Evolutionary conservation across 2,113 vertebrate genomes (phyloP).

Genomic region (Trematocara nigrifrons): DNA sequence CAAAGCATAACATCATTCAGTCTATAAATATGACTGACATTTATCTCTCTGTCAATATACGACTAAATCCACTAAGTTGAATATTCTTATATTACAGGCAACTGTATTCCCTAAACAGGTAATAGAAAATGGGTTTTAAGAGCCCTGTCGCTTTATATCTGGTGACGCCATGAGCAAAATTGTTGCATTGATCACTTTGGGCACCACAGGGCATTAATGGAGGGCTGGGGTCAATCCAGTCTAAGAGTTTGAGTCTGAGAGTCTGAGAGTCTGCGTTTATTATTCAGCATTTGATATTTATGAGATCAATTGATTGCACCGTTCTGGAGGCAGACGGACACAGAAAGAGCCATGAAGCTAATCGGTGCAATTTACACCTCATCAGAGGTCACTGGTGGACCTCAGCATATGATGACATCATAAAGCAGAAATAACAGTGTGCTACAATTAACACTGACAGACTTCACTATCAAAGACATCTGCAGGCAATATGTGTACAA

Average conservation of each 20-base stretch:
- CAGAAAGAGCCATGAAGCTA: neutral
- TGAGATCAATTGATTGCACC: neutral
- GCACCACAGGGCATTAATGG: neutral
- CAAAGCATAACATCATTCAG: neutral
- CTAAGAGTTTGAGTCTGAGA: neutral
- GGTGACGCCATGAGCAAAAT: slow-evolving; percentile 34
- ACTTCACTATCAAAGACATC: neutral
- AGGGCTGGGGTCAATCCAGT: neutral
- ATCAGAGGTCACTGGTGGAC: neutral
- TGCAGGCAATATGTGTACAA: neutral
- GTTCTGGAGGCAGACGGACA: neutral
- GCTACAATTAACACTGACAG: neutral
- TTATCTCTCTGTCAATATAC: slow-evolving; percentile 22
- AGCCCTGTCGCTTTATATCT: neutral
- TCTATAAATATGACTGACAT: slow-evolving; percentile 36
- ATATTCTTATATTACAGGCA: slow-evolving; percentile 26
- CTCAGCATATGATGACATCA: slow-evolving; percentile 23
- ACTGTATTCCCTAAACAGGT: slow-evolving; percentile 14
- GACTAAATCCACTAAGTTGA: neutral
- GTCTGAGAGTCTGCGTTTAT: slow-evolving; percentile 23
- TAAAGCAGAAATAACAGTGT: neutral
- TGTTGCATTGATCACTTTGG: neutral
- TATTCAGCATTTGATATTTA: slow-evolving; percentile 39
- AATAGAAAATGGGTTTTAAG: slow-evolving; percentile 24
- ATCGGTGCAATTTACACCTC: slow-evolving; percentile 22